phyloP scores from a whole-genome alignment of 1,140 invertebrate genomes.

The Dendroctonus valens region DNA sequence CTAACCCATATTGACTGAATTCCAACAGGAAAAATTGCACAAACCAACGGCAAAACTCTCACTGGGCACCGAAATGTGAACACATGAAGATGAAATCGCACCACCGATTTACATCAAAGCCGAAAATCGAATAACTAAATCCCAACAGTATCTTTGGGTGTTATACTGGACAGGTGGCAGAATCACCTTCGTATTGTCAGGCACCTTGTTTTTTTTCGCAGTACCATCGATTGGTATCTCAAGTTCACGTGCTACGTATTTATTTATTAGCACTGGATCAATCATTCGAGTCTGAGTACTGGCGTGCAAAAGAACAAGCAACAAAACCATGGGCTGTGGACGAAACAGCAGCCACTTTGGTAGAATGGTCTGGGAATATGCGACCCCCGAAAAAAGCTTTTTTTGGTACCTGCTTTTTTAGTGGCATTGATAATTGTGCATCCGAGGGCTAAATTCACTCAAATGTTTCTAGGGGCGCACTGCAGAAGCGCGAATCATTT shows the following conservation, averaged over 20 bases:
- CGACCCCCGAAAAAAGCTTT: too few species aligned
- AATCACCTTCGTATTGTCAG: slow-evolving; percentile 38
- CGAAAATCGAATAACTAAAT: slow-evolving; percentile 31
- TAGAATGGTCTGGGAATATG: too few species aligned
- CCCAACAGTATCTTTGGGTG: slow-evolving; percentile 29
- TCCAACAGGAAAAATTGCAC: not conserved
- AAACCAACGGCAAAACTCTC: not conserved
- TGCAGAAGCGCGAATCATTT: too few species aligned
- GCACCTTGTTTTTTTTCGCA: slow-evolving; percentile 23
- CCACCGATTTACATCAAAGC: slow-evolving; percentile 18
- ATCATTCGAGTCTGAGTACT: too few species aligned
- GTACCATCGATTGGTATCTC: slow-evolving; percentile 46
- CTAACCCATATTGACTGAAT: slow-evolving; percentile 29
- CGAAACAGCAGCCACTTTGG: too few species aligned
- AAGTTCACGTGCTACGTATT: slow-evolving; percentile 36
- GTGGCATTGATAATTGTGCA: too few species aligned
- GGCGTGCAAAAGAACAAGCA: too few species aligned
- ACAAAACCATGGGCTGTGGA: too few species aligned
- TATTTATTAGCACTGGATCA: too few species aligned
- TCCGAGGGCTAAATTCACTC: too few species aligned
- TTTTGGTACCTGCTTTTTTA: too few species aligned
- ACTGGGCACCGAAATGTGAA: not conserved
- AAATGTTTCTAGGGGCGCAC: too few species aligned
- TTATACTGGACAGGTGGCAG: slow-evolving; percentile 33
- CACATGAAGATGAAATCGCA: not conserved